Evolutionary conservation across 2,797 vertebrate genomes (phyloP).

Genomic region (Sebastes vulpes): DNA sequence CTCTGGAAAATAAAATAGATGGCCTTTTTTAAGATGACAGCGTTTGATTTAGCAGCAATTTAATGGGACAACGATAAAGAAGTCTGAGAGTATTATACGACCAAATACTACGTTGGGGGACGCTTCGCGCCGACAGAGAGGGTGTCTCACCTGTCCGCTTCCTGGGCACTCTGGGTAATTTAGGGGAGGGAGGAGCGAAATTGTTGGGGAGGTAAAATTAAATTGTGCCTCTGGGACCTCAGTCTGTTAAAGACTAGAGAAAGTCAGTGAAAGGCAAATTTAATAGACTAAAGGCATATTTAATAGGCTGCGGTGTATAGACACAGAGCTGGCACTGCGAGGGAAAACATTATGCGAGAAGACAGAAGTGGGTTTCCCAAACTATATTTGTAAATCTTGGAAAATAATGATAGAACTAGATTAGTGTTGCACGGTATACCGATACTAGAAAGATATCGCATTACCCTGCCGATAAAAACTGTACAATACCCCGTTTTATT

Average conservation of each 20-base stretch:
- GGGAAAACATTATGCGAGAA: not conserved
- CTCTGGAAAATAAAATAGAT: conserved; percentile 35
- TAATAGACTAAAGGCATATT: conserved; percentile 58
- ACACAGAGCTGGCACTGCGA: conserved; percentile 19
- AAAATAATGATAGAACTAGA: not conserved
- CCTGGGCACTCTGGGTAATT: conserved; percentile 45
- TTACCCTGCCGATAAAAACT: too few species aligned
- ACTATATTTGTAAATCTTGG: not conserved
- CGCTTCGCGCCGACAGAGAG: not conserved
- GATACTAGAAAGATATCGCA: too few species aligned
- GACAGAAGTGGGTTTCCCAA: not conserved
- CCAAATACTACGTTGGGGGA: not conserved
- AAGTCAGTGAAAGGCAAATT: conserved; percentile 62
- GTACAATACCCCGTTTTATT: too few species aligned
- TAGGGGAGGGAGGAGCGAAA: conserved; percentile 14
- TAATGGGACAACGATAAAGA: conserved; percentile 44
- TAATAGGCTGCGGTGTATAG: conserved; percentile 32
- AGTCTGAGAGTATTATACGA: conserved; percentile 25
- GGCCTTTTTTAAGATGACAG: conserved; percentile 21
- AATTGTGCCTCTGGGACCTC: conserved; percentile 26
- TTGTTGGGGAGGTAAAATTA: conserved; percentile 27
- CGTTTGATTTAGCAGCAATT: conserved; percentile 59
- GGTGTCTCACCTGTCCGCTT: conserved; percentile 38
- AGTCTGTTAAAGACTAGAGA: conserved; percentile 46
- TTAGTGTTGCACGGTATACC: too few species aligned